Base-by-base conservation (phyloP, 2,113 vertebrate genomes). In the Scartelaos histophorus region DNA sequence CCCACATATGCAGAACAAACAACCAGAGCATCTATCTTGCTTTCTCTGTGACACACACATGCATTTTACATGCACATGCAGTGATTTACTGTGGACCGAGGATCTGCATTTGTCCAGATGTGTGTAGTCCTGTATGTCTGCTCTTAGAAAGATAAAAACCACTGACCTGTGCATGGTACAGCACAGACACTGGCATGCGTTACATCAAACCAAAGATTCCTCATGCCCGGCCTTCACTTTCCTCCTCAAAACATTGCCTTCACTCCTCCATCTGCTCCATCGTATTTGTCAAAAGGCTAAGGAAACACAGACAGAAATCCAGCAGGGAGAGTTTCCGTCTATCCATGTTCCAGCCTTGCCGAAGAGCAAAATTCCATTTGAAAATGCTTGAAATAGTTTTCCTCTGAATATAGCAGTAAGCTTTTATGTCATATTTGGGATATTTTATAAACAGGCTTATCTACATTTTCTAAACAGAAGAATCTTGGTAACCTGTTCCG, bases 61-160 rank as follows among this genome's bases (percentile, higher is more conserved):
- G 67, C n/a, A 82, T 54, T 80, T 58, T 81, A 81, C 78, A 76
- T 64, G 85, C 79, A 74, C 79, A 78, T 69, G 71, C 70, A 74
- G 61, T 90, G 89, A 92, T 90, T 92, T 91, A 90, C 85, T 82
- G 71, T 29, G 0, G 78, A 84, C 82, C 9, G 79, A 66, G 82
- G 80, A 88, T 88, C 82, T 84, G 51, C 87, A 87, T 90, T 90
- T 91, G 89, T 91, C 91, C 91, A 92, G 91, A 92, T 92, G 91
- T 90, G 88, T 84, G 73, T 74, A 85, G 91, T 86, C 89, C 84
- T 89, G 82, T 88, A 75, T 90, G 85, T 79, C 83, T 87, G 83
- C 83, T 78, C 86, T 82, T 78, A 45, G 58, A 82, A 82, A 90
- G 90, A 92, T 91, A 91, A 91, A 90, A 88, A 88, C 79, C 83